Percentiles rank a stretch among this genome's conserved stretches.
phyloP scores from a whole-genome alignment of 2,113 vertebrate species.

The Dromas ardeola region DNA sequence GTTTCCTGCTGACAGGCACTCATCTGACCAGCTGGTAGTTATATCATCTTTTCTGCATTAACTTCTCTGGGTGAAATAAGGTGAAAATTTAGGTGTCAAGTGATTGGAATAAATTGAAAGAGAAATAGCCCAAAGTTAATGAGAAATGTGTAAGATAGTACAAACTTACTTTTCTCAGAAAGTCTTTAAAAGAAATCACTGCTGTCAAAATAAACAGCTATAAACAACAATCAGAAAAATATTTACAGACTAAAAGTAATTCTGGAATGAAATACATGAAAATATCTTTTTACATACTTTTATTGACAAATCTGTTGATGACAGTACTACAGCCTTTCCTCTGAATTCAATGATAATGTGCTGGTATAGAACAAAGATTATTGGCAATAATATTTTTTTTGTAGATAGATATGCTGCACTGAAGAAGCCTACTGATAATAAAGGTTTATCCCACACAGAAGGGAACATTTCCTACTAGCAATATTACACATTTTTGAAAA shows the following conservation, averaged over 20 bases:
- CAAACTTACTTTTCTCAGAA: not conserved
- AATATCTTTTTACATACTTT: not conserved
- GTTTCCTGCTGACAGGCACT: not conserved
- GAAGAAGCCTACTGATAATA: not conserved
- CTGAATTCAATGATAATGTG: not conserved
- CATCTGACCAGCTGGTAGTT: not conserved
- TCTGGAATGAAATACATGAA: not conserved
- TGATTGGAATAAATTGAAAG: not conserved
- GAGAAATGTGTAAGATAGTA: not conserved
- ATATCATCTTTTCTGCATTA: not conserved
- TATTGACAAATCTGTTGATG: not conserved
- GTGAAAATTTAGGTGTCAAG: not conserved
- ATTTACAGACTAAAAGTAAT: not conserved
- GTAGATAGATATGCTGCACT: not conserved
- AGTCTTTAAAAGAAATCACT: not conserved
- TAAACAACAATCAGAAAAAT: not conserved
- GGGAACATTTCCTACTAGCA: not conserved
- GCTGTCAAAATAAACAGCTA: not conserved
- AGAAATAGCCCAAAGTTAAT: not conserved
- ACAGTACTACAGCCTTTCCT: not conserved
- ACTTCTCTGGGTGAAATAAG: not conserved
- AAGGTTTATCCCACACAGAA: not conserved
- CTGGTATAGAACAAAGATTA: not conserved
- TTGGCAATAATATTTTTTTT: not conserved
- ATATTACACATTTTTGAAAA: constrained; percentile 3